Base-by-base conservation (phyloP, 2,888 invertebrate species). In the Noctua comes region DNA sequence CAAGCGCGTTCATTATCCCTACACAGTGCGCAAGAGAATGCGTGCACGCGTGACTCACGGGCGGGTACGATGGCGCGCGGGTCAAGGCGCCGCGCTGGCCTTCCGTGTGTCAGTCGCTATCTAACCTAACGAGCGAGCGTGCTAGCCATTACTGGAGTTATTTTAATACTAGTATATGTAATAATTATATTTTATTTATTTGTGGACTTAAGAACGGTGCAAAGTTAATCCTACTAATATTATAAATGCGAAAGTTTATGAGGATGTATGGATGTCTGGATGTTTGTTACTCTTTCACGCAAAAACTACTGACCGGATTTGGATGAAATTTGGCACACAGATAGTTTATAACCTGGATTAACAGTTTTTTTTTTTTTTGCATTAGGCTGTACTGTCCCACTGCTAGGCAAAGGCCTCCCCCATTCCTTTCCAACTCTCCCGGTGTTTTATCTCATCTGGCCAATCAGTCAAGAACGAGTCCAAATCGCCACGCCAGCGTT, bases 71-170 rank as follows among this genome's bases (percentile, higher is more conserved):
- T 70, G 65, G 73, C 59, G 80, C 70, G 75, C 70, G 59, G 86
- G 86, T 86, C 86, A 86, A 86, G 86, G 86, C 18, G 74, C 18
- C 31, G n/a, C 27, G 6, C 66, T 76, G 86, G 83, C 85, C 85
- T 83, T 76, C 79, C 72, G 76, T 80, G 48, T 79, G 81, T 79
- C 81, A 80, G 48, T 57, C 21, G 54, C 73, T 79, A 82, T 86
- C 86, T 79, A 79, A 86, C 43, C 36, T 66, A 79, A 40, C 48
- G 43, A n/a, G 65, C 43, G 69, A 31, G 18, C 40, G 7, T 66
- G 75, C 46, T 16, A 11, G 48, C 27, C 27, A 43, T 43, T 62
- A 51, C 71, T 70, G 51, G 40, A 8, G 24, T 70, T 51, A 69
- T 69, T 69, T 64, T 46, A 70, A 51, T 43, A 62, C 13, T 36